These are phyloP conservation scores for Ciconia maguari DNA, from an alignment of 2,113 vertebrate species.

Conservation along the genomic window DNA sequence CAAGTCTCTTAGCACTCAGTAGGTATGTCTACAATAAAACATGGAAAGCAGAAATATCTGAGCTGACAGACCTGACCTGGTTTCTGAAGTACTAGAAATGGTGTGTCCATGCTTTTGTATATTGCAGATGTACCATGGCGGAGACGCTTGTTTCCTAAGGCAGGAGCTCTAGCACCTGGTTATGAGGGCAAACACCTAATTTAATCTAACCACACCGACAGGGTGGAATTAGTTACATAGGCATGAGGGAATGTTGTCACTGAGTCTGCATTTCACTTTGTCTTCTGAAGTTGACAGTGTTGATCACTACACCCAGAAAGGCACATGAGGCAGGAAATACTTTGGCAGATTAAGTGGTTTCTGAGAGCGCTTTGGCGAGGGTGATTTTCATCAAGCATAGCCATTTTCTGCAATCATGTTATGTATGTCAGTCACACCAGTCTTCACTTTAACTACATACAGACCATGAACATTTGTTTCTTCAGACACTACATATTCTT, in stretches of 20 bases:
- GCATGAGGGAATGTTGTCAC: accelerated
- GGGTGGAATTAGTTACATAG: background rate
- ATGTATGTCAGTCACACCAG: background rate
- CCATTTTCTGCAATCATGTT: background rate
- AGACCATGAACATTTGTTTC: background rate
- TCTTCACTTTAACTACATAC: background rate
- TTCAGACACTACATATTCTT: background rate
- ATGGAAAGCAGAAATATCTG: background rate
- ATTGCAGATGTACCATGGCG: background rate
- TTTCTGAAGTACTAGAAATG: background rate
- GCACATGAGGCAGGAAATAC: background rate
- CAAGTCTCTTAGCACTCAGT: background rate
- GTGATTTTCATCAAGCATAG: background rate
- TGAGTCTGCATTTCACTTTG: accelerated
- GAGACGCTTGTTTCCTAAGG: background rate
- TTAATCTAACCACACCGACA: background rate
- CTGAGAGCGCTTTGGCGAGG: background rate
- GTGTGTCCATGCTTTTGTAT: background rate
- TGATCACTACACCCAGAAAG: background rate
- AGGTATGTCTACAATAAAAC: background rate
- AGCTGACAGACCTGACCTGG: background rate
- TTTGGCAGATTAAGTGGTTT: background rate
- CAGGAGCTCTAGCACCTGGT: background rate
- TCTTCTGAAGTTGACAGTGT: background rate
- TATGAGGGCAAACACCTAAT: background rate